Percentiles rank a stretch among this genome's conserved stretches.
phyloP scores from a whole-genome alignment of 1,140 invertebrate genomes.

The Cyclargus thomasi region DNA sequence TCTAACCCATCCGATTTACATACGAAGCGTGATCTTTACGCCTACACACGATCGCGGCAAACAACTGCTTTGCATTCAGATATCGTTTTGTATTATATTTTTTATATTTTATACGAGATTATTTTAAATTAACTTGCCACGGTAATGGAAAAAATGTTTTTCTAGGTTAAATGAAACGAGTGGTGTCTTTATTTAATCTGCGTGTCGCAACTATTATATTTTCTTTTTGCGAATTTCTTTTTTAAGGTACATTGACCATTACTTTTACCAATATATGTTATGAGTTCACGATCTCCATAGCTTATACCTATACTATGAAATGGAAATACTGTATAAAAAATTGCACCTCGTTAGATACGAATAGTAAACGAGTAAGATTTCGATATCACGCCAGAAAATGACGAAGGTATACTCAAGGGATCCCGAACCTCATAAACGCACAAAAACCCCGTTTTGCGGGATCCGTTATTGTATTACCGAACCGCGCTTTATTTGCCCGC shows the following conservation, averaged over 20 bases:
- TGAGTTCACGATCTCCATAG: too few species aligned
- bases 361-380: not conserved
- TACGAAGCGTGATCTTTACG: conserved; percentile 18
- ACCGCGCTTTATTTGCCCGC: not conserved
- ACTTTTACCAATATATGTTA: too few species aligned
- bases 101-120: not conserved
- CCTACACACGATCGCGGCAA: conserved; percentile 18
- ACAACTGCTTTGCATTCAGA: conserved; percentile 19
- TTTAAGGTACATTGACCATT: too few species aligned
- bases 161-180: not conserved
- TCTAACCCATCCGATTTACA: conserved; percentile 17
- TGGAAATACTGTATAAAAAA: too few species aligned
- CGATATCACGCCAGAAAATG: not conserved
- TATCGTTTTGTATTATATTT: conserved; percentile 12
- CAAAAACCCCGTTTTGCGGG: not conserved
- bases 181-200: not conserved
- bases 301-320: too few species aligned
- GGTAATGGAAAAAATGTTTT: not conserved
- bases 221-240: too few species aligned
- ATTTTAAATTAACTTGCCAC: not conserved
- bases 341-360: not conserved
- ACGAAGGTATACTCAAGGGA: not conserved
- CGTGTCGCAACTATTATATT: not conserved
- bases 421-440: not conserved
- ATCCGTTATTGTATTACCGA: not conserved